A percentile compares a stretch with the other conserved stretches of the same genome.
Evolutionary conservation across 1,140 invertebrate genomes (phyloP).

Genomic region (Zaprionus inermis): DNA sequence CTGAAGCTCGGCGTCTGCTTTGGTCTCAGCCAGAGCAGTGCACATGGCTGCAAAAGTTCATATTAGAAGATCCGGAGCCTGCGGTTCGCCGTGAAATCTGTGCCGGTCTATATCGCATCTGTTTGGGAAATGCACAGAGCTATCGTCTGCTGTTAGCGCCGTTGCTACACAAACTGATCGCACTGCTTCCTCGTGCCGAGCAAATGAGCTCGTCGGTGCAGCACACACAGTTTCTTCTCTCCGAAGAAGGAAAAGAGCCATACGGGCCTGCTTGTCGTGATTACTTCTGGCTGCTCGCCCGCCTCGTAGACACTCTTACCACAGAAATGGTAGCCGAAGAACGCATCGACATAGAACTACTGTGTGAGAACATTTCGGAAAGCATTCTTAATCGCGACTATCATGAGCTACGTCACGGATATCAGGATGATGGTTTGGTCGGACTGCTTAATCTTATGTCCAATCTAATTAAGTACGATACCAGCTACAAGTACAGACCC

Average conservation of each 20-base stretch:
- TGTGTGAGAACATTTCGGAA: slow-evolving; percentile 90
- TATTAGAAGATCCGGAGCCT: slow-evolving; percentile 93
- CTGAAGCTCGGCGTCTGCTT: slow-evolving; percentile 87
- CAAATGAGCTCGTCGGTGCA: slow-evolving; percentile 90
- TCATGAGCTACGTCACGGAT: slow-evolving; percentile 91
- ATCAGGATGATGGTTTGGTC: slow-evolving; percentile 95
- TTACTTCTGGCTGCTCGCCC: slow-evolving; percentile 96
- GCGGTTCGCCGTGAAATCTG: slow-evolving; percentile 94
- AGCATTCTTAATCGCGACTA: slow-evolving; percentile 91
- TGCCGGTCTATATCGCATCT: slow-evolving; percentile 93
- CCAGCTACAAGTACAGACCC: slow-evolving; percentile 92
- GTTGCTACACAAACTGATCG: slow-evolving; percentile 91
- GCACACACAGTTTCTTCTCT: slow-evolving; percentile 85
- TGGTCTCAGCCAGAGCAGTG: slow-evolving; percentile 89
- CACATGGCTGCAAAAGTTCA: slow-evolving; percentile 90
- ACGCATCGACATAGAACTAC: slow-evolving; percentile 89
- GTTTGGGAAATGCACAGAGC: slow-evolving; percentile 88
- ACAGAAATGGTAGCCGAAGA: slow-evolving; percentile 90
- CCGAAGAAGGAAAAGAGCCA: slow-evolving; percentile 94
- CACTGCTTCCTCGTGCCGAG: slow-evolving; percentile 92
- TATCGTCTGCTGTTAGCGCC: slow-evolving; percentile 89
- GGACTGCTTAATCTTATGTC: slow-evolving; percentile 94
- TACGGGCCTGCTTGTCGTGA: slow-evolving; percentile 96
- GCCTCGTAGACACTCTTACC: slow-evolving; percentile 93
- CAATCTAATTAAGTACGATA: slow-evolving; percentile 94